A percentile compares a stretch with the other conserved stretches of the same genome.
These are phyloP conservation scores for Eptesicus fuscus DNA, from an alignment of 2,113 vertebrate genomes.

Conservation along the genomic window DNA sequence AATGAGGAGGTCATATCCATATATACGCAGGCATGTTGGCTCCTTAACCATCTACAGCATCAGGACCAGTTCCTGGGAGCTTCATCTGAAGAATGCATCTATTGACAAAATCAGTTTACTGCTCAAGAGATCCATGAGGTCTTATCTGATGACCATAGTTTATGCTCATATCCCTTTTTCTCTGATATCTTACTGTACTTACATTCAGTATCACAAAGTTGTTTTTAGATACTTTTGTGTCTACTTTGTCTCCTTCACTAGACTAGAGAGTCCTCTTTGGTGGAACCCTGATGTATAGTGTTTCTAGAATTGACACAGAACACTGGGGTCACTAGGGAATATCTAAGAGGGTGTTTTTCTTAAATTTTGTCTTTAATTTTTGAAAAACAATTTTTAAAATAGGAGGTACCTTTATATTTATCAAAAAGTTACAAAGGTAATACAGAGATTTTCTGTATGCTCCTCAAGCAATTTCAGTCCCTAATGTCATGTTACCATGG, in stretches of 20 bases:
- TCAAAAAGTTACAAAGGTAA: not conserved
- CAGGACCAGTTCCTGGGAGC: not conserved
- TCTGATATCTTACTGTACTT: not conserved
- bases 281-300: not conserved
- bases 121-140: not conserved
- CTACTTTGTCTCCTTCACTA: not conserved
- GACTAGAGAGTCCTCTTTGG: not conserved
- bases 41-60: not conserved
- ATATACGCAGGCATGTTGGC: not conserved
- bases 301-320: not conserved
- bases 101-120: not conserved
- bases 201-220: not conserved
- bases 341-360: not conserved
- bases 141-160: not conserved
- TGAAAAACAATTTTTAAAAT: not conserved
- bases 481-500: not conserved
- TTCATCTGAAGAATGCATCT: not conserved
- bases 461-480: not conserved
- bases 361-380: not conserved
- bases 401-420: not conserved
- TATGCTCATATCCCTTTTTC: not conserved
- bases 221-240: not conserved
- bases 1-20: not conserved
- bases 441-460: not conserved
- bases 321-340: not conserved